Evolutionary conservation across 2,797 vertebrate genomes (phyloP).

Genomic region (Sardinella longiceps): DNA sequence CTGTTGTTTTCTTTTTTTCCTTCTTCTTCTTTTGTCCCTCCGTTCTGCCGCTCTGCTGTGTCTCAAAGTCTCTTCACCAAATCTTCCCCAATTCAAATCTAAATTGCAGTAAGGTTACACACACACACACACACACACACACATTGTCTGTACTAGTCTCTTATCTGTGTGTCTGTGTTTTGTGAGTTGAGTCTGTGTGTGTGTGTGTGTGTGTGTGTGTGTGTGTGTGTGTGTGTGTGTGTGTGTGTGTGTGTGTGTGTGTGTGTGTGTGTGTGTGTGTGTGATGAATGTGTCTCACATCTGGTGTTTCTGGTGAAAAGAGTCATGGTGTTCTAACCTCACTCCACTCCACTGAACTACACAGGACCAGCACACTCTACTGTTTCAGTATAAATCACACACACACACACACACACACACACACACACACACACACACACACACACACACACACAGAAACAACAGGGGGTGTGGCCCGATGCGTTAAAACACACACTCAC

Average conservation of each 20-base stretch:
- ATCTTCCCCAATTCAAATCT: not conserved
- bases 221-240: no score
- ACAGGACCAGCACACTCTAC: not conserved
- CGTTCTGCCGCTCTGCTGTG: no score
- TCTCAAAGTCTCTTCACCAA: no score
- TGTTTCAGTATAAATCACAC: not conserved
- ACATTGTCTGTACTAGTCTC: no score
- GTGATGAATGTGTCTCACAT: not conserved
- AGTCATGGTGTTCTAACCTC: not conserved
- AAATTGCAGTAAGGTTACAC: no score
- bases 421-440: constrained; percentile 27
- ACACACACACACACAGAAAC: not conserved
- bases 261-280: no score
- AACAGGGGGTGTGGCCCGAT: no score
- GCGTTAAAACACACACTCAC: not conserved
- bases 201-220: no score
- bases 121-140: no score
- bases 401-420: constrained; percentile 32
- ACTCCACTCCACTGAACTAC: not conserved
- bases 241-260: no score
- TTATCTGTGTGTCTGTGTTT: no score
- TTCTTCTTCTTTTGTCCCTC: not conserved
- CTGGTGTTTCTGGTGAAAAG: not conserved
- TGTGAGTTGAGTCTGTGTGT: no score
- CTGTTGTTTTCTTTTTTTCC: not conserved